Conservation (phyloP, 2,888 invertebrate species). For the Cryptocephalus primarius region DNA sequence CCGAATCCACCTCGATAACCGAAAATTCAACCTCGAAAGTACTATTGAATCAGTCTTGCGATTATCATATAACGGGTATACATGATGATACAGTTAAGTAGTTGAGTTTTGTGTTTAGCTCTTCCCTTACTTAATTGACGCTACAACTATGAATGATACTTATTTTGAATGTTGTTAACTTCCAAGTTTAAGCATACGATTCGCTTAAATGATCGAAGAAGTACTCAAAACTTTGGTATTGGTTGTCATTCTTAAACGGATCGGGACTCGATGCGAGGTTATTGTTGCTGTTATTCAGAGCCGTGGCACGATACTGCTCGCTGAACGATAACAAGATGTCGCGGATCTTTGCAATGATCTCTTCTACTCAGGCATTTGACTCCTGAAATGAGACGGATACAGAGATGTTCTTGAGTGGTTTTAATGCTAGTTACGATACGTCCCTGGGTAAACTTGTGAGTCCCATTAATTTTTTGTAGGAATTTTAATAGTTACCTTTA, state of each 20-base stretch:
- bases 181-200: slow-evolving; percentile 46
- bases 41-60: slow-evolving; percentile 19
- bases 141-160: neutral
- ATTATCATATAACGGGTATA: slow-evolving; percentile 20
- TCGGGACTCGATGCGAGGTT: slow-evolving; percentile 36
- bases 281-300: slow-evolving; percentile 35
- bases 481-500: slow-evolving; percentile 60
- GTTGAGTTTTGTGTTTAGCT: slow-evolving; percentile 5
- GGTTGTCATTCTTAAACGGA: slow-evolving; percentile 18
- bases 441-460: too few species aligned
- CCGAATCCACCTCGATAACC: too few species aligned
- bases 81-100: slow-evolving; percentile 15
- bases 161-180: too few species aligned
- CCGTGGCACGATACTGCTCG: slow-evolving; percentile 47
- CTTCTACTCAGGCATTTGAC: slow-evolving; percentile 84
- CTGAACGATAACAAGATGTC: slow-evolving; percentile 66
- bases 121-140: slow-evolving; percentile 18
- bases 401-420: neutral
- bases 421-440: too few species aligned
- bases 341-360: slow-evolving; percentile 76
- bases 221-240: slow-evolving; percentile 48
- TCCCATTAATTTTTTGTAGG: neutral
- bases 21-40: too few species aligned
- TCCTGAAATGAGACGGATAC: slow-evolving; percentile 45
- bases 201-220: slow-evolving; percentile 55